Evolutionary conservation across 2,113 vertebrate species (phyloP).

Genomic region (Paedocypris sp.): DNA sequence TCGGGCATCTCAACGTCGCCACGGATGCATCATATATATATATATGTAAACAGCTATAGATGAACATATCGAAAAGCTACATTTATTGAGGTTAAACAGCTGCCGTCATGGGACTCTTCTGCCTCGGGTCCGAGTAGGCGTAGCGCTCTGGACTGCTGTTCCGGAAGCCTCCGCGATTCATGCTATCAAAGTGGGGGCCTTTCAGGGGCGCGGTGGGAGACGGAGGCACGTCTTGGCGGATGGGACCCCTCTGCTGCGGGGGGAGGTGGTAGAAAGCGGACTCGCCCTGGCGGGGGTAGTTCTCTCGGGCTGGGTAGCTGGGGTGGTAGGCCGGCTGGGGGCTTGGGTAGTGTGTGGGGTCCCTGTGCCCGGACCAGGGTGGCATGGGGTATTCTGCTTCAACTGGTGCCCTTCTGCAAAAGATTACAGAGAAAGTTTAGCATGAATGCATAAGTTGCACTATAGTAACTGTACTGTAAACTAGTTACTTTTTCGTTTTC

Average conservation of each 20-base stretch:
- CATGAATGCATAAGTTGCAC: background rate
- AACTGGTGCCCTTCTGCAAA: conserved; percentile 68
- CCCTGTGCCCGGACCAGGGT: conserved; percentile 65
- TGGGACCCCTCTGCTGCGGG: conserved; percentile 76
- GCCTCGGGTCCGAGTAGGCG: conserved; percentile 62
- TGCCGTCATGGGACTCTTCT: conserved; percentile 80
- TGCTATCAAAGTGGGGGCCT: conserved; percentile 65
- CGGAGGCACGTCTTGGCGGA: conserved; percentile 88
- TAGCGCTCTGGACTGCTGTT: conserved; percentile 64
- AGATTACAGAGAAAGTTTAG: conserved; percentile 24
- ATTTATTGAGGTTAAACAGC: conserved; percentile 62
- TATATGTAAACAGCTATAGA: too few relatives aligned
- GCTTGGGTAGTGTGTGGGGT: conserved; percentile 64
- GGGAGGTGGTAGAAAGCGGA: conserved; percentile 68
- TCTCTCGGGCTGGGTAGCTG: conserved; percentile 59
- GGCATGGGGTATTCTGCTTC: conserved; percentile 75
- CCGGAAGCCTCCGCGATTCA: conserved; percentile 61
- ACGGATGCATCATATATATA: too few relatives aligned
- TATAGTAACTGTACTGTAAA: too few relatives aligned
- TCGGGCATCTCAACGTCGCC: too few relatives aligned
- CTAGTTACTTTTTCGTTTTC: too few relatives aligned
- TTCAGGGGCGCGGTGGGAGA: conserved; percentile 76
- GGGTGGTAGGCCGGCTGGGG: conserved; percentile 55
- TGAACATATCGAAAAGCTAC: background rate
- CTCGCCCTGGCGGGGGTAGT: conserved; percentile 58